Conservation (phyloP, 2,113 vertebrate species). For the Melozone crissalis region DNA sequence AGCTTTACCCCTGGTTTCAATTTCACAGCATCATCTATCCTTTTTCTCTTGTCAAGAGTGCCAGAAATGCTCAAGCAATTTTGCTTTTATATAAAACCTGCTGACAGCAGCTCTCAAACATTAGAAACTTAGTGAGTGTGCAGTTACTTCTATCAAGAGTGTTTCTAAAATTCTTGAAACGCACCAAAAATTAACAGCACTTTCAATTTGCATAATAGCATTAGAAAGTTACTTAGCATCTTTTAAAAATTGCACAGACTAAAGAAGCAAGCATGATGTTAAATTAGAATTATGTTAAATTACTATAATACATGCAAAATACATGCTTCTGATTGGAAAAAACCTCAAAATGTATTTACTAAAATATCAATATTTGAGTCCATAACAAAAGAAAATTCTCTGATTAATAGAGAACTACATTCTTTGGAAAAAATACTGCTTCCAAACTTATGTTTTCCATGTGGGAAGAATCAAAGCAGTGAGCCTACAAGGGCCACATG, state of each 20-base stretch:
- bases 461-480: not conserved
- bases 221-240: not conserved
- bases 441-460: not conserved
- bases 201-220: not conserved
- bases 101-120: not conserved
- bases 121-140: not conserved
- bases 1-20: not conserved
- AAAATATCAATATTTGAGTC: not conserved
- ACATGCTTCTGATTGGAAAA: not conserved
- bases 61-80: not conserved
- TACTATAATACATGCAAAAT: too few relatives aligned
- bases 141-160: not conserved
- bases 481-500: not conserved
- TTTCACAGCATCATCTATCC: not conserved
- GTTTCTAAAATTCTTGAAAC: not conserved
- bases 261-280: not conserved
- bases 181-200: not conserved
- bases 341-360: not conserved
- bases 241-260: not conserved
- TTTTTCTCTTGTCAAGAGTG: not conserved
- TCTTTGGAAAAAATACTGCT: not conserved
- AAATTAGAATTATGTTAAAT: too few relatives aligned
- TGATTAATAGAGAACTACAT: not conserved
- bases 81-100: not conserved
- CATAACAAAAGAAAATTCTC: not conserved